Base-by-base conservation (phyloP, 2,888 invertebrate species). In the Trachelus stipa region DNA sequence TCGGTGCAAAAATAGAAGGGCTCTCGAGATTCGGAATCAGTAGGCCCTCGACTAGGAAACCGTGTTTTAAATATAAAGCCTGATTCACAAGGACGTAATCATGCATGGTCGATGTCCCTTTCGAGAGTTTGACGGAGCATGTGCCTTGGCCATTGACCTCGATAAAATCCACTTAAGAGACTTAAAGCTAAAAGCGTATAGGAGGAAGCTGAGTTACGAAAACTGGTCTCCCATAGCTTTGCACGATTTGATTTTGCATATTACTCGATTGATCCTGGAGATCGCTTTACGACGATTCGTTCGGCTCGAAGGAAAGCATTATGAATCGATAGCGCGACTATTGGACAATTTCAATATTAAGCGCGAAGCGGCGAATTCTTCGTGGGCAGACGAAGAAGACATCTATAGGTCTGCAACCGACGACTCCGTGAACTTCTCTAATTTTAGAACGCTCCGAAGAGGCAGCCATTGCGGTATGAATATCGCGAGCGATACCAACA, bases 81-180 rank as follows among this genome's bases (percentile, higher is more conserved):
- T 56, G 56, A 56, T 56, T 56, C 56, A 56, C 56, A 56, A 56
- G 56, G 56, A 56, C 56, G 56, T 56, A 23, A 56, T 56, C 23
- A 56, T 56, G 56, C 56, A 56, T 56, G 56, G 56, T 56, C 56
- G 23, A 56, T 56, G 71, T 71, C 34, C 33, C 34, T 71, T 31
- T 71, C 34, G 71, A 71, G 23, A 71, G 34, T 71, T 31, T 71
- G 33, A 34, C 31, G 34, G 11, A 71, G 31, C 34, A 34, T 33
- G 56, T 56, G 80, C 75, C 69, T 73, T 80, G 78, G 80, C 80
- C 79, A 75, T 80, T 81, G 81, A 80, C 81, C 80, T 80, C 76
- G 73, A 81, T 81, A 74, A 73, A 79, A 56, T 56, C 56, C 56
- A 23, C 56, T 34, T 23, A 71, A 31, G 12, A 23, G 30, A 71